Evolutionary conservation across 2,797 vertebrate species (phyloP), one percentile per base, ranked within the genome.

Genomic region (Acanthurus leucopareius): DNA sequence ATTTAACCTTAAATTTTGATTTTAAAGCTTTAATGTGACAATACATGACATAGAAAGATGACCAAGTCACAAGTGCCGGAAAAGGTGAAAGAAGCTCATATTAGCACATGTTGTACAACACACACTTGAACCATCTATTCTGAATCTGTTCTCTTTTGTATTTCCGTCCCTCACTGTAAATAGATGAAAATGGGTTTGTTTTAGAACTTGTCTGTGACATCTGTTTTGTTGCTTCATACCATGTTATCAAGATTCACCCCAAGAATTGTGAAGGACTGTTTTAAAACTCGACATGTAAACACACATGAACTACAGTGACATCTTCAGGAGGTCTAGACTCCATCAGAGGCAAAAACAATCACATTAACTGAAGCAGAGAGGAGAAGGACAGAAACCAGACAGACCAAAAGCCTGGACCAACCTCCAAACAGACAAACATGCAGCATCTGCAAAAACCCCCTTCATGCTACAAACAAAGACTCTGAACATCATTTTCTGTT

Each of bases 401-500:
- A 4, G 2, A 58, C 7, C 1, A 60, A 47, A 65, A 17, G 54
- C 49, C 61, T 4, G 51, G 19, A 22, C 45, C 52, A 2, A 51
- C 56, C 49, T 19, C 6, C 17, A 77, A 42, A 19, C 14, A 15
- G 25, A 53, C 28, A 38, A 56, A 61, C 62, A 64, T 9, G 15
- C 38, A 19, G 58, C 56, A 51, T 79, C 58, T 72, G 22, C 44
- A 64, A 52, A 11, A 56, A 11, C 3, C 44, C 44, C 74, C 22
- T 48, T 57, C 7, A 3, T 28, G 47, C 69, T 52, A 47, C 47
- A 42, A 65, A 74, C 80, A 72, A 63, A 81, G 56, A 20, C 59
- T 42, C 15, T 32, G 71, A 56, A 38, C 68, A 42, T 28, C 38
- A 7, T 3, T 58, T 57, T 40, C 71, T 73, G 45, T 69, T 57